phyloP scores from a whole-genome alignment of 2,888 invertebrate genomes.

The Adelognathus sp. region DNA sequence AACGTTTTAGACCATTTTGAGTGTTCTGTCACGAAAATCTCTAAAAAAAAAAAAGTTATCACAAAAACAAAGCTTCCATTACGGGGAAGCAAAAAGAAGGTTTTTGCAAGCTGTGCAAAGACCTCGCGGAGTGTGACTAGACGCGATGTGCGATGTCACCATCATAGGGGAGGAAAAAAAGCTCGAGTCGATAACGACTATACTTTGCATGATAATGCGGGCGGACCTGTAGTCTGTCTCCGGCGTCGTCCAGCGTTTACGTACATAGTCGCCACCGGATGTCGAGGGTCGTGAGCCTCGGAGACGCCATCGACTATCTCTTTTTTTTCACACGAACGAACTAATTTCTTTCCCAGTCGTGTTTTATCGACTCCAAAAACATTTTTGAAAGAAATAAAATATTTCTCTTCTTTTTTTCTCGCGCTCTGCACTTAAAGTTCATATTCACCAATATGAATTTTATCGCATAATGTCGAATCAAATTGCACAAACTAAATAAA shows the following conservation, averaged over 20 bases:
- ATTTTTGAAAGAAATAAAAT: background rate
- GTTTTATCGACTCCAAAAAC: background rate
- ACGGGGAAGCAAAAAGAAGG: no score
- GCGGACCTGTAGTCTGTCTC: conserved; percentile 2
- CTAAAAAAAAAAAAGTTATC: background rate
- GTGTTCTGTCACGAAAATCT: no score
- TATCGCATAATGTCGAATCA: no score
- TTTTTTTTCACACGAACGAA: conserved; percentile 19
- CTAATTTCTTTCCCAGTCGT: background rate
- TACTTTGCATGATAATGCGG: conserved; percentile 50
- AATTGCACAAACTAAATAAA: background rate
- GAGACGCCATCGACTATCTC: conserved; percentile 9
- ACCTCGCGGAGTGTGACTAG: background rate
- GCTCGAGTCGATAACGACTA: conserved; percentile 38
- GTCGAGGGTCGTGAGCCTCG: conserved; percentile 50
- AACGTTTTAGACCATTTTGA: no score
- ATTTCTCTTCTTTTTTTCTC: background rate
- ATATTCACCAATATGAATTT: no score
- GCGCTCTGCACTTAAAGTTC: background rate
- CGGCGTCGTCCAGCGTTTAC: conserved; percentile 29
- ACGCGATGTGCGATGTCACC: background rate
- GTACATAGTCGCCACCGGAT: conserved; percentile 50
- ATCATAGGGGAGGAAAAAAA: conserved; percentile 12
- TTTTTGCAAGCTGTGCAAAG: background rate
- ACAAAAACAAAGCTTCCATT: no score